Percentiles rank a stretch among this genome's conserved stretches.
Conservation (phyloP, 2,113 vertebrate genomes). For the Ivindomyrus marchei region DNA sequence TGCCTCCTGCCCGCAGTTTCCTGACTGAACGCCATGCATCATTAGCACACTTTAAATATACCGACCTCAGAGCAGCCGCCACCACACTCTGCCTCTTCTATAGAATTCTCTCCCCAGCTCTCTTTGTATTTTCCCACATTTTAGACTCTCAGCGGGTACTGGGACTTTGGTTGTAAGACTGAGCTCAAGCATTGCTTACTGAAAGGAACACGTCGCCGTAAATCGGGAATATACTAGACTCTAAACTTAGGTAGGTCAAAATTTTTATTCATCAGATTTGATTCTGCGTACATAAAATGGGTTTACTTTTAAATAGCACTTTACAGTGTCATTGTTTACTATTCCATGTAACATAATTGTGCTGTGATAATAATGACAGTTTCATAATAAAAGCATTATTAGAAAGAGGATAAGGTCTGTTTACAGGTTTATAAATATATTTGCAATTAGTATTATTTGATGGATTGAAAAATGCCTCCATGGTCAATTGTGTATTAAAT, state of each 20-base stretch:
- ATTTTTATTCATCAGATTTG: background rate
- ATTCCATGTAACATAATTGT: background rate
- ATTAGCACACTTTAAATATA: constrained; percentile 58
- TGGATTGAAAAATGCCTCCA: background rate
- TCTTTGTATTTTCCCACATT: constrained; percentile 24
- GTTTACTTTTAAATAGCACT: background rate
- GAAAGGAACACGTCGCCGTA: background rate
- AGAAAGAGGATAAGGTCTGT: background rate
- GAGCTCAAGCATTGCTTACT: background rate
- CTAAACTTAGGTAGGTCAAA: constrained; percentile 21
- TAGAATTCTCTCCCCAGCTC: constrained; percentile 35
- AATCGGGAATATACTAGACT: background rate
- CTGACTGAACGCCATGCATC: constrained; percentile 54
- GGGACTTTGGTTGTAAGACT: background rate
- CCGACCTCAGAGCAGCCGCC: constrained; percentile 27
- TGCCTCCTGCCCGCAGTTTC: constrained; percentile 48
- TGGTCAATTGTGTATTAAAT: background rate
- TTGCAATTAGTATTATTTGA: background rate
- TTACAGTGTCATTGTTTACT: background rate
- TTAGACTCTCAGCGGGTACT: background rate
- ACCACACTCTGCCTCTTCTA: constrained; percentile 43
- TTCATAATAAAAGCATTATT: background rate
- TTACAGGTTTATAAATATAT: background rate
- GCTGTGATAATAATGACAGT: background rate
- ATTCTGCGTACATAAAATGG: background rate